Conservation (phyloP, 2,888 invertebrate species). For the Dromius quadrimaculatus region DNA sequence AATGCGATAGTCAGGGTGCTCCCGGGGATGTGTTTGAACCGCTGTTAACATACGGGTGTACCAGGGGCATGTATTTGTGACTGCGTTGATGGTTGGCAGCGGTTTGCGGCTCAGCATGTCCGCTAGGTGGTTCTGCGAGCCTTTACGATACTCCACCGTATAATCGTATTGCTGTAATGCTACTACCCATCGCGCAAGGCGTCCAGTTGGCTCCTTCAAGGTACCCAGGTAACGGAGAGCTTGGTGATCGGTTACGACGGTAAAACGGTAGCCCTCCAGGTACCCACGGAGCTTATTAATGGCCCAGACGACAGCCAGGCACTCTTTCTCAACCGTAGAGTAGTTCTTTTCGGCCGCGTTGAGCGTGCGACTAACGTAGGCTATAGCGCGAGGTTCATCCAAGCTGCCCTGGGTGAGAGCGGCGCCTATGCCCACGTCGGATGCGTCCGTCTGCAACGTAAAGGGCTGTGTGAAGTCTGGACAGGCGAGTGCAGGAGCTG, state of each 20-base stretch:
- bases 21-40: no score
- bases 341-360: constrained; percentile 29
- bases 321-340: constrained; percentile 32
- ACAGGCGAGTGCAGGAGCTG: constrained; percentile 31
- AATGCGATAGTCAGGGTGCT: neutral
- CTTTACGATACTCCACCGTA: no score
- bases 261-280: constrained; percentile 52
- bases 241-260: constrained; percentile 52
- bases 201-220: constrained; percentile 22
- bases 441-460: constrained; percentile 33
- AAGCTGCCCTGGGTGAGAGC: constrained; percentile 20
- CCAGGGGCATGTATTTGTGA: constrained; percentile 10
- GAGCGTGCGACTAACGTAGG: constrained; percentile 19
- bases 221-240: constrained; percentile 4
- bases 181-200: constrained; percentile 17
- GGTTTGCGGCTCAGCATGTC: no score
- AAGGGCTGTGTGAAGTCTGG: constrained; percentile 25
- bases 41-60: neutral
- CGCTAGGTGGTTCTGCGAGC: no score
- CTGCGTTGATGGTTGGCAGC: no score
- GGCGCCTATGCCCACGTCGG: no score
- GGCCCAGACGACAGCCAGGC: constrained; percentile 51
- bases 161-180: no score
- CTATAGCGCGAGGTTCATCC: constrained; percentile 5
- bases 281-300: constrained; percentile 43